These are phyloP conservation scores for Apamea monoglypha DNA, from an alignment of 2,888 invertebrate genomes.

Conservation along the genomic window DNA sequence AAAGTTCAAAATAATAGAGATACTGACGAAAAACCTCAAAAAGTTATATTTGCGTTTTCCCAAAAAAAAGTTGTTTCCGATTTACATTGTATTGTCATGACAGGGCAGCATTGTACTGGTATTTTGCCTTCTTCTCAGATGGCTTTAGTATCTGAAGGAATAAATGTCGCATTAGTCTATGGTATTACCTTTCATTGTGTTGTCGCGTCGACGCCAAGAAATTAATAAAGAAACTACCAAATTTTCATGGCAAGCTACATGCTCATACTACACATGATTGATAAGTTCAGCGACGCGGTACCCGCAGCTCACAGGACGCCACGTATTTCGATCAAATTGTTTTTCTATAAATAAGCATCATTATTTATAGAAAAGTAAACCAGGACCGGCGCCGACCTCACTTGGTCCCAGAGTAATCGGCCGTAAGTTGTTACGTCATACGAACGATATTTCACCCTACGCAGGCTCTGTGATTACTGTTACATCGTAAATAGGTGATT, in stretches of 20 bases:
- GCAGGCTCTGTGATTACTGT: background rate
- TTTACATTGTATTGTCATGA: conserved; percentile 59
- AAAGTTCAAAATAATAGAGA: conserved; percentile 60
- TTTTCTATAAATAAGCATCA: conserved; percentile 25
- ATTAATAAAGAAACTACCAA: conserved; percentile 7
- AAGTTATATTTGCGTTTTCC: conserved; percentile 59
- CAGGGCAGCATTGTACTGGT: conserved; percentile 94
- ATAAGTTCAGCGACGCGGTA: background rate
- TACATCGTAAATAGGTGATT: background rate
- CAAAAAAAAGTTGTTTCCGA: conserved; percentile 58
- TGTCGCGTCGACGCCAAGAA: background rate
- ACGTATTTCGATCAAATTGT: conserved; percentile 22
- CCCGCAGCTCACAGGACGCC: conserved; percentile 3
- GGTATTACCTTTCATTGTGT: conserved; percentile 13
- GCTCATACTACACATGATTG: conserved; percentile 4
- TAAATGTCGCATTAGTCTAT: conserved; percentile 51
- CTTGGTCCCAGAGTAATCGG: background rate
- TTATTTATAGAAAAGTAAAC: conserved; percentile 9
- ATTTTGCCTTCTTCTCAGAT: conserved; percentile 99
- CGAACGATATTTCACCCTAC: background rate
- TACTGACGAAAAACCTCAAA: conserved; percentile 60
- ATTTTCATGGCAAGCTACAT: background rate
- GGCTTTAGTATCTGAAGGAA: conserved; percentile 66
- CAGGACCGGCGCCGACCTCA: conserved; percentile 8
- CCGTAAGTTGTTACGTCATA: conserved; percentile 15